A percentile compares a stretch with the other conserved stretches of the same genome.
These are phyloP conservation scores for Apis cerana DNA, from an alignment of 1,140 invertebrate species.

Conservation along the genomic window DNA sequence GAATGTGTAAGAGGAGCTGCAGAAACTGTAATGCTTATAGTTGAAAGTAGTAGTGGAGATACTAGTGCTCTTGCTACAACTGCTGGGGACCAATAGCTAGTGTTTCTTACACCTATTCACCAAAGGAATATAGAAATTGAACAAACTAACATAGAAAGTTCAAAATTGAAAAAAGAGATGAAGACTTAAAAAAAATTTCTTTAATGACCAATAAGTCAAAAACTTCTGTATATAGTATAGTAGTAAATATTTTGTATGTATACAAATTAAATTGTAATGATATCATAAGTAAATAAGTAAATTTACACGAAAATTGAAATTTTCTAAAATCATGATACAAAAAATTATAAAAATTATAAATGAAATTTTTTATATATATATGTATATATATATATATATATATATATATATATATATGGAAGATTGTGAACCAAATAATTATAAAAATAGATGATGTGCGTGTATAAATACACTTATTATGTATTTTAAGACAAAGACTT, in stretches of 20 bases:
- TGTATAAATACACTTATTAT: neutral
- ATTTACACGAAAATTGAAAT: slow-evolving; percentile 12
- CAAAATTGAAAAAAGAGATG: slow-evolving; percentile 42
- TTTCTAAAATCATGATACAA: slow-evolving; percentile 17
- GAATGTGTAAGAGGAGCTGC: slow-evolving; percentile 88
- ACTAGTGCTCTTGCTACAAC: slow-evolving; percentile 67
- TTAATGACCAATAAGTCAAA: slow-evolving; percentile 8
- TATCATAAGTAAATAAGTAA: slow-evolving; percentile 8
- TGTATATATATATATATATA: neutral
- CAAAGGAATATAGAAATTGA: slow-evolving; percentile 64
- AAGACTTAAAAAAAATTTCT: slow-evolving; percentile 48
- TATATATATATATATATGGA: slow-evolving; percentile 9
- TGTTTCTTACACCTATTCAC: slow-evolving; percentile 71
- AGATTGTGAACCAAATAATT: slow-evolving; percentile 29
- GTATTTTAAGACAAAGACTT: neutral
- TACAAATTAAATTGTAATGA: slow-evolving; percentile 23
- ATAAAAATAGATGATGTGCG: slow-evolving; percentile 7
- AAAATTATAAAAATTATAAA: neutral
- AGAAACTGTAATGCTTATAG: slow-evolving; percentile 83
- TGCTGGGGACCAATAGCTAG: slow-evolving; percentile 77
- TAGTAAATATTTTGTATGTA: slow-evolving; percentile 48
- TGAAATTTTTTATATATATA: too few species aligned
- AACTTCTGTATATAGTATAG: slow-evolving; percentile 47
- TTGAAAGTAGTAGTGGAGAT: slow-evolving; percentile 80
- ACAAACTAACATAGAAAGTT: slow-evolving; percentile 45